A percentile compares a stretch with the other conserved stretches of the same genome.
phyloP scores from a whole-genome alignment of 1,140 invertebrate species.

The Gonatopus flavifemur region DNA sequence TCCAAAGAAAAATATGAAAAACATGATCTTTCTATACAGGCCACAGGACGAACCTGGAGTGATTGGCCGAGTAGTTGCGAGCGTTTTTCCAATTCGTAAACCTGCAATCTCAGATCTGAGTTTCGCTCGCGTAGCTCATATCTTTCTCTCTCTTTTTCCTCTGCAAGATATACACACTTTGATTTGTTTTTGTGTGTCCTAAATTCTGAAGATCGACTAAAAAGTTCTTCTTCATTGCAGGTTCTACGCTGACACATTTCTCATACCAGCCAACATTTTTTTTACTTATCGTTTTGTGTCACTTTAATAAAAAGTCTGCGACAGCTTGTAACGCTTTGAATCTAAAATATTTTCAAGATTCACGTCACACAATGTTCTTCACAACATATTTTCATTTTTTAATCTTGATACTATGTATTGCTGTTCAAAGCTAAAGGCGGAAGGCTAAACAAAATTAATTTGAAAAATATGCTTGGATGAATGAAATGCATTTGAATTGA shows the following conservation, averaged over 20 bases:
- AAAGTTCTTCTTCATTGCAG: slow-evolving; percentile 41
- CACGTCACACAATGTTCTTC: slow-evolving; percentile 33
- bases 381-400: too few relatives aligned
- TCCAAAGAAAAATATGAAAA: slow-evolving; percentile 40
- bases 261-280: slow-evolving; percentile 32
- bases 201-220: slow-evolving; percentile 40
- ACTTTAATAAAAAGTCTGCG: slow-evolving; percentile 43
- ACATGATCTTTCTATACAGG: slow-evolving; percentile 43
- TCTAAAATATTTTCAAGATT: slow-evolving; percentile 39
- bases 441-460: too few relatives aligned
- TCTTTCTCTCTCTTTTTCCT: slow-evolving; percentile 58
- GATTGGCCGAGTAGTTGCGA: slow-evolving; percentile 58
- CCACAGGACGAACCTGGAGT: slow-evolving; percentile 58
- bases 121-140: slow-evolving; percentile 59
- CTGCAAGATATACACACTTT: slow-evolving; percentile 58
- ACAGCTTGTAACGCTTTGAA: slow-evolving; percentile 40
- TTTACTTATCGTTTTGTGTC: too few relatives aligned
- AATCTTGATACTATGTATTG: too few relatives aligned
- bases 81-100: slow-evolving; percentile 59
- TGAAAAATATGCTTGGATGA: too few relatives aligned
- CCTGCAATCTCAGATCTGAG: slow-evolving; percentile 58
- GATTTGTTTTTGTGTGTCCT: slow-evolving; percentile 38
- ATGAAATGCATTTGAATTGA: too few relatives aligned
- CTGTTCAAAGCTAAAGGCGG: too few relatives aligned
- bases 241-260: slow-evolving; percentile 36